These are phyloP conservation scores for Nasonia vitripennis DNA, from an alignment of 1,140 invertebrate genomes.

Conservation along the genomic window DNA sequence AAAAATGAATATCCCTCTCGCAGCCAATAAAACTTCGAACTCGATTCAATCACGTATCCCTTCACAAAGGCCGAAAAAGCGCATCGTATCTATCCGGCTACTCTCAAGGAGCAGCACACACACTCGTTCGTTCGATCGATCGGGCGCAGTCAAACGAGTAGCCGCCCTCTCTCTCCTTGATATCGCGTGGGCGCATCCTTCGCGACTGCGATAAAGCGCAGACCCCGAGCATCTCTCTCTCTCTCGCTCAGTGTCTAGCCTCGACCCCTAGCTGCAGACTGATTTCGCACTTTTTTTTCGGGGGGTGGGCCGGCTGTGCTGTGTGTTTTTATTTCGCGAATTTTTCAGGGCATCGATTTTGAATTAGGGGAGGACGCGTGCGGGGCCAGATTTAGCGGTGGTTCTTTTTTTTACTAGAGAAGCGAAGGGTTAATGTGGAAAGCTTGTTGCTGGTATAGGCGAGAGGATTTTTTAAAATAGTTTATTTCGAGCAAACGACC, in stretches of 20 bases:
- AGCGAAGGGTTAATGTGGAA: no score
- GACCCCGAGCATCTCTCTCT: not conserved
- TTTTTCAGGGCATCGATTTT: not conserved
- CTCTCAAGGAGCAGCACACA: no score
- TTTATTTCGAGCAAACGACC: no score
- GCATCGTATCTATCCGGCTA: not conserved
- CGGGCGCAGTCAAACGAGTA: not conserved
- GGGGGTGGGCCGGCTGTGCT: no score
- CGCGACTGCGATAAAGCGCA: constrained; percentile 18
- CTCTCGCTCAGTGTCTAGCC: not conserved
- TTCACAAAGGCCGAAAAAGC: not conserved
- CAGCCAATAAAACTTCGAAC: not conserved
- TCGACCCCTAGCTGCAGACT: not conserved
- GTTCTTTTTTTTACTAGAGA: not conserved
- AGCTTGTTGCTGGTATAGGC: no score
- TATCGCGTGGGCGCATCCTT: constrained; percentile 23
- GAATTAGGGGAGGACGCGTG: not conserved
- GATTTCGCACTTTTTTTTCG: not conserved
- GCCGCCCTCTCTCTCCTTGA: constrained; percentile 9
- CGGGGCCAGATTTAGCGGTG: not conserved
- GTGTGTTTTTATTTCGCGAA: not conserved
- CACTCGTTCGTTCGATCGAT: not conserved
- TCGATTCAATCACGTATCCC: not conserved
- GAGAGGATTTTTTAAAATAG: no score
- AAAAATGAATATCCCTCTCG: no score